A percentile compares a stretch with the other conserved stretches of the same genome.
Evolutionary conservation across 2,888 invertebrate species (phyloP).

Genomic region (Arctia plantaginis): DNA sequence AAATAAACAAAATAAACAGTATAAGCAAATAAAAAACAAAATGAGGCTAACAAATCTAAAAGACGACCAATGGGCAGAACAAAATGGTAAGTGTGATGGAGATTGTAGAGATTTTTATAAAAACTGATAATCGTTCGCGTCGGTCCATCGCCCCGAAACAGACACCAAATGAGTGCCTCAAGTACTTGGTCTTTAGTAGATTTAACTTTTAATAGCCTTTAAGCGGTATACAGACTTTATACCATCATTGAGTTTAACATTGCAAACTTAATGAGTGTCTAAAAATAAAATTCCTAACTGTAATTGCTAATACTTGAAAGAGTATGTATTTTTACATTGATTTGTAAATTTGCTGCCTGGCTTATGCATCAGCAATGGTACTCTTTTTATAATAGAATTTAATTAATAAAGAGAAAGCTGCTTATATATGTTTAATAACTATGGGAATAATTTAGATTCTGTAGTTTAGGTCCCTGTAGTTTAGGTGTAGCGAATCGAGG

Average conservation of each 20-base stretch:
- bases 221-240: slow-evolving; percentile 62
- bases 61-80: slow-evolving; percentile 37
- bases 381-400: background rate
- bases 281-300: slow-evolving; percentile 57
- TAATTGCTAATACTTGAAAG: slow-evolving; percentile 33
- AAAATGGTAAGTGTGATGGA: slow-evolving; percentile 61
- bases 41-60: slow-evolving; percentile 33
- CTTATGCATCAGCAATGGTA: background rate
- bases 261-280: slow-evolving; percentile 54
- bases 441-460: background rate
- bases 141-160: slow-evolving; percentile 76
- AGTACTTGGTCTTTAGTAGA: slow-evolving; percentile 59
- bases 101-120: slow-evolving; percentile 64
- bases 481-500: too few relatives aligned
- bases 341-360: background rate
- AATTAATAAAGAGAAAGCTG: background rate
- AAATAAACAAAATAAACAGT: slow-evolving; percentile 1
- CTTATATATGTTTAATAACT: background rate
- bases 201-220: slow-evolving; percentile 72
- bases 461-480: slow-evolving; percentile 24
- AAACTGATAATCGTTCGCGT: slow-evolving; percentile 76
- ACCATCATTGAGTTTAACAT: slow-evolving; percentile 51
- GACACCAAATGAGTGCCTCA: slow-evolving; percentile 67
- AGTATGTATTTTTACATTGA: slow-evolving; percentile 14
- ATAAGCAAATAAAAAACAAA: slow-evolving; percentile 29